A percentile compares a stretch with the other conserved stretches of the same genome.
Evolutionary conservation across 2,888 invertebrate genomes (phyloP).

Genomic region (Arrhopalites spinosus): DNA sequence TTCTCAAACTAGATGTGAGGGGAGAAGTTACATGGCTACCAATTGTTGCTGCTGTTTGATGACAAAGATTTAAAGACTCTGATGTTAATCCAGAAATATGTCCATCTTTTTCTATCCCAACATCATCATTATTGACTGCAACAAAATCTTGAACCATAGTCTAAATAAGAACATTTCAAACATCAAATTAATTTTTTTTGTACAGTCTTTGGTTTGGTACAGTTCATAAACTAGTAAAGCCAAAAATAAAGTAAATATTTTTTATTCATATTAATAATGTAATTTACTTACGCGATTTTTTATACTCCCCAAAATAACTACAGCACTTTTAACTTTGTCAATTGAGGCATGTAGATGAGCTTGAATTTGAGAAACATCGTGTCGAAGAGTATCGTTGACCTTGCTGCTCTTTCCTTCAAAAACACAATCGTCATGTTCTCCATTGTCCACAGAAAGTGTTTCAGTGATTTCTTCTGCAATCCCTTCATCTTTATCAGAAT

Average conservation of each 20-base stretch:
- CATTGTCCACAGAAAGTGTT: constrained; percentile 30
- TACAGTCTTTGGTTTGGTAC: too few relatives aligned
- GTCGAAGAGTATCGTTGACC: constrained; percentile 1
- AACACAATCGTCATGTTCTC: constrained; percentile 35
- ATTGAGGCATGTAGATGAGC: constrained; percentile 20
- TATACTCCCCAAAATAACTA: constrained; percentile 25
- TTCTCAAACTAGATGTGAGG: constrained; percentile 46
- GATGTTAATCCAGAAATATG: not conserved
- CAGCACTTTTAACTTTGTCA: constrained; percentile 23
- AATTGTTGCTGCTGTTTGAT: not conserved
- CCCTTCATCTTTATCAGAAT: constrained; percentile 56
- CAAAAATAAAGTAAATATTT: not conserved
- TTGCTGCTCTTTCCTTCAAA: constrained; percentile 9
- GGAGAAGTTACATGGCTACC: not conserved
- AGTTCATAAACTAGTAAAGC: too few relatives aligned
- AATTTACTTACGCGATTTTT: not conserved
- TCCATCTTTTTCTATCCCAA: not conserved
- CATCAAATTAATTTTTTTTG: too few relatives aligned
- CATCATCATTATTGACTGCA: constrained; percentile 8
- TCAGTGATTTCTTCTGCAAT: constrained; percentile 54
- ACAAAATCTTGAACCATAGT: constrained; percentile 5
- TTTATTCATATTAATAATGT: not conserved
- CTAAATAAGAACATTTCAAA: too few relatives aligned
- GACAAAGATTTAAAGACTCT: constrained; percentile 2
- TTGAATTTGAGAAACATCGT: constrained; percentile 31